Evolutionary conservation across 2,888 invertebrate species (phyloP).

Genomic region (Drosophila fungiperda): DNA sequence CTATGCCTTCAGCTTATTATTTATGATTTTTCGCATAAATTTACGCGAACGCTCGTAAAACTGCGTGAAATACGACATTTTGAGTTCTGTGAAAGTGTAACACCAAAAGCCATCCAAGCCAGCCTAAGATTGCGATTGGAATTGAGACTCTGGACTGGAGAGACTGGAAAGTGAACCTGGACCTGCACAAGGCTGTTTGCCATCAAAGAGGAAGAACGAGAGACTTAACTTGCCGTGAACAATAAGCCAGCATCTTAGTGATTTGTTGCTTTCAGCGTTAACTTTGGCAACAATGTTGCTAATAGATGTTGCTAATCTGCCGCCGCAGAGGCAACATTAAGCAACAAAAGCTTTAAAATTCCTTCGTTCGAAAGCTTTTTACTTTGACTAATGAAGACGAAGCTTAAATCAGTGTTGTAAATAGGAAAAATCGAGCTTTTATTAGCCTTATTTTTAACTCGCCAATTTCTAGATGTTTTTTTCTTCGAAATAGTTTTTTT

Average conservation of each 20-base stretch:
- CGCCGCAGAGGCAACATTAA: conserved; percentile 25
- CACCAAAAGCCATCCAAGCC: conserved; percentile 38
- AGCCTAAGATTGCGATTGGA: conserved; percentile 9
- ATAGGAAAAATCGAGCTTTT: neutral
- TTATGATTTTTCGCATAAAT: conserved; percentile 80
- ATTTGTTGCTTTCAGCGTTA: conserved; percentile 74
- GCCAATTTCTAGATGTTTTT: neutral
- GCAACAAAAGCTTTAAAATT: conserved; percentile 42
- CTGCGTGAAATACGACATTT: conserved; percentile 78
- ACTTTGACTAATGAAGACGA: conserved; percentile 7
- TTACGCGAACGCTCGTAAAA: conserved; percentile 79
- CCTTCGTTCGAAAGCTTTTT: conserved; percentile 33
- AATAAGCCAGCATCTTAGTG: conserved; percentile 72
- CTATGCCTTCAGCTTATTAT: conserved; percentile 69
- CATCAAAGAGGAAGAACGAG: conserved; percentile 19
- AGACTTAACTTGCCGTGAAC: conserved; percentile 59
- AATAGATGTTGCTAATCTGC: conserved; percentile 68
- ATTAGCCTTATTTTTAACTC: neutral
- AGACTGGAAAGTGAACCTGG: conserved; percentile 15
- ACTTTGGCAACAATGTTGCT: conserved; percentile 73
- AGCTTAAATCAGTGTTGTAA: conserved; percentile 1
- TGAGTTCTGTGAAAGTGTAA: conserved; percentile 82
- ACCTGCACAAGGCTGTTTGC: conserved; percentile 31
- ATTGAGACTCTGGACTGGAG: conserved; percentile 15
- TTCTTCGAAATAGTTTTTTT: neutral